Conservation (phyloP, 2,797 vertebrate species). For the Lagocephalus sceleratus region DNA sequence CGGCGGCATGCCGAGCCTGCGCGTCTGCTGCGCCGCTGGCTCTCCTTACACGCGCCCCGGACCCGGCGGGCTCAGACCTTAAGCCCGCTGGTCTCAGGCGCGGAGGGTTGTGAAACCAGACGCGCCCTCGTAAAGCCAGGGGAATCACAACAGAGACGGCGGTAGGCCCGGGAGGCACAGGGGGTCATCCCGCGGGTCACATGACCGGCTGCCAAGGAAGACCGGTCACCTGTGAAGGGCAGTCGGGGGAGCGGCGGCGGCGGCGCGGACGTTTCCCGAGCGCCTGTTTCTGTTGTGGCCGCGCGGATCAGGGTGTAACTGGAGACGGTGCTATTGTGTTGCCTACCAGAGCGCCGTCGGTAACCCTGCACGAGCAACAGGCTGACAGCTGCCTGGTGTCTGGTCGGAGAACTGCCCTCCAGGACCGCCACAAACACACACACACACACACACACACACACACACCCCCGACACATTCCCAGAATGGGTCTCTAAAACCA, state of each 20-base stretch:
- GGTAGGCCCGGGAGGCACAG: no score
- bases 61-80: conserved; percentile 43
- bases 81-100: conserved; percentile 43
- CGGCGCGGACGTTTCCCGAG: conserved; percentile 16
- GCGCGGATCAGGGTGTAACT: conserved; percentile 35
- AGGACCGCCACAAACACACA: no score
- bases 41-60: conserved; percentile 34
- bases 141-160: no score
- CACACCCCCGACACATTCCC: no score
- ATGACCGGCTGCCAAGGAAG: background rate
- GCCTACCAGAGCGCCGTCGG: background rate
- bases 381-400: background rate
- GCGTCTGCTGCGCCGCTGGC: no score
- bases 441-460: no score
- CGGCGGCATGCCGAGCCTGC: no score
- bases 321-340: conserved; percentile 16
- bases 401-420: no score
- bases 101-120: conserved; percentile 30
- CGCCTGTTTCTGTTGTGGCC: conserved; percentile 36
- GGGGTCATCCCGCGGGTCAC: no score
- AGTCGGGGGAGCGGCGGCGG: background rate
- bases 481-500: no score
- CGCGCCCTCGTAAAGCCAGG: conserved; percentile 9
- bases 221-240: background rate
- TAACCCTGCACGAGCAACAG: background rate